These are phyloP conservation scores for Rhopalosiphum padi DNA, from an alignment of 1,140 invertebrate species.

Conservation along the genomic window DNA sequence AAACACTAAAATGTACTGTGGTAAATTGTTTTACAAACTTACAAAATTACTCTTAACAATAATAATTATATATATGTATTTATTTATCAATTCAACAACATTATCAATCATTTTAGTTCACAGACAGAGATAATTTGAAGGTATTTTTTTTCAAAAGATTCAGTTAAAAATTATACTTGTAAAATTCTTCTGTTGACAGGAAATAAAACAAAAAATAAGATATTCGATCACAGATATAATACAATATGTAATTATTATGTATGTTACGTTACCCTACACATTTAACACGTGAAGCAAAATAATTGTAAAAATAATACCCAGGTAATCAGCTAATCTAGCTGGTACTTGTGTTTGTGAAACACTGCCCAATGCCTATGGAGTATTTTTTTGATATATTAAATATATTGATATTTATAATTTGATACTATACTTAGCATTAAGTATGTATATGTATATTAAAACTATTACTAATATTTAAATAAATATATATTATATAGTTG, in stretches of 20 bases:
- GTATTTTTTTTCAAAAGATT: neutral
- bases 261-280: neutral
- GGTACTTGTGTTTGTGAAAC: neutral
- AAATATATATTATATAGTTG: neutral
- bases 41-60: too few species aligned
- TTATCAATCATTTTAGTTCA: too few species aligned
- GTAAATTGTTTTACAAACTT: too few species aligned
- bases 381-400: neutral
- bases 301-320: neutral
- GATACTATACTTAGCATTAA: neutral
- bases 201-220: neutral
- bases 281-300: neutral
- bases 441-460: neutral
- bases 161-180: neutral
- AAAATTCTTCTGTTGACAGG: neutral
- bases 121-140: neutral
- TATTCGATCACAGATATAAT: neutral
- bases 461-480: neutral
- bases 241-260: too few species aligned
- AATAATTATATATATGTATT: too few species aligned
- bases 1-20: too few species aligned
- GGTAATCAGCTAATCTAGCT: neutral
- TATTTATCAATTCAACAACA: too few species aligned
- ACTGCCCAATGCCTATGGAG: neutral
- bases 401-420: too few species aligned